Evolutionary conservation across 2,113 vertebrate species (phyloP).

Genomic region (Notarius lentiginosus): DNA sequence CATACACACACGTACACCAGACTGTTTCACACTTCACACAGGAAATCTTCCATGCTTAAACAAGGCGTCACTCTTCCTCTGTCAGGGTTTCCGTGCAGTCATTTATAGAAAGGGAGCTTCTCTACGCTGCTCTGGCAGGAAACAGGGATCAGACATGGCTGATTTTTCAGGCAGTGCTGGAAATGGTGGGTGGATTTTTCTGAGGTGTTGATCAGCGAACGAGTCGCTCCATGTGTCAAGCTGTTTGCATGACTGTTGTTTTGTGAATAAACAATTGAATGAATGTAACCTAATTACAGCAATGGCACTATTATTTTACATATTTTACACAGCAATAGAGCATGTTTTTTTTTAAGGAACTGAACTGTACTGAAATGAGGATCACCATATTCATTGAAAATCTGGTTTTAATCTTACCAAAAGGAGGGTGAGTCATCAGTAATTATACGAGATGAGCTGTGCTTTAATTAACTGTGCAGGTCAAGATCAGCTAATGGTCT

Average conservation of each 20-base stretch:
- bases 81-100: constrained; percentile 38
- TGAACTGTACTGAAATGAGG: background rate
- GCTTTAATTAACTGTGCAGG: constrained; percentile 11
- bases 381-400: constrained; percentile 4
- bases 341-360: background rate
- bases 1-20: background rate
- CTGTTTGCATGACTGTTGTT: constrained; percentile 26
- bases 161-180: constrained; percentile 26
- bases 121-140: constrained; percentile 38
- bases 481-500: constrained; percentile 20
- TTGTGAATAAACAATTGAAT: constrained; percentile 15
- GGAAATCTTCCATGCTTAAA: constrained; percentile 36
- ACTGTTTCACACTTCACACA: constrained; percentile 34
- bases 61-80: constrained; percentile 36
- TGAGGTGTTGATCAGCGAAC: constrained; percentile 36
- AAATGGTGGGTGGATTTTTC: constrained; percentile 23
- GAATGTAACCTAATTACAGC: background rate
- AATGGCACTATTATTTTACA: background rate
- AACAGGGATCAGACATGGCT: constrained; percentile 39
- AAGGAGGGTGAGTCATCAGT: background rate
- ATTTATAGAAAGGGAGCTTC: constrained; percentile 40
- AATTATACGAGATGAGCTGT: constrained; percentile 12
- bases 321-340: background rate
- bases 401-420: background rate
- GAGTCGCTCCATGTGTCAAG: constrained; percentile 11